Base-by-base conservation (phyloP, 2,797 vertebrate species). In the Aplochiton taeniatus region DNA sequence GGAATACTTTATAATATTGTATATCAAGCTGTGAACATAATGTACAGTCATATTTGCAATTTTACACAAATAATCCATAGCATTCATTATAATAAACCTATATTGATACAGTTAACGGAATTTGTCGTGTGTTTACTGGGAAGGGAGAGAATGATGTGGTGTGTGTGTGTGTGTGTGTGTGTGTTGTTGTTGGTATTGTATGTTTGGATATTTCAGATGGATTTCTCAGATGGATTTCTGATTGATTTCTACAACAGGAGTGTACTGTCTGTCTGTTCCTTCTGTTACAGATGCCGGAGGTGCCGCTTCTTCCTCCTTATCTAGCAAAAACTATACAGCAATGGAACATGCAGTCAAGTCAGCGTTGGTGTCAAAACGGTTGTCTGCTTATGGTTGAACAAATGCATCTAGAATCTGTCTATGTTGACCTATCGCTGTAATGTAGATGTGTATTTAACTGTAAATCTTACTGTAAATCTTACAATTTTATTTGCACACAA, bases 11-110 rank as follows among this genome's bases (percentile, higher is more conserved):
- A 91, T 92, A 90, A 90, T 92, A 90, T 94, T 92, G 18, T 61
- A 93, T 93, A 88, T 91, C 84, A 92, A 95, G 94, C 95, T 97
- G 95, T 97, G 96, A 97, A 94, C 92, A 90, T 93, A 93, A 94
- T 96, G 94, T 96, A 94, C 91, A 95, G 93, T 89, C 88, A 68
- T 88, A 76, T 92, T 81, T 76, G 86, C 79, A 83, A 76, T 87
- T 72, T 85, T 83, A 76, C 90, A 91, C 94, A 73, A 80, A 84
- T 87, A 88, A 85, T 90, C 91, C 86, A 89, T 92, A 93, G 90
- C 91, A 92, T 93, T 94, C 91, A 31, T 31, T 31, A 3, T 2
- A 98, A 96, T 98, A 96, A 95, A 96, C 85, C 70, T 86, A 88
- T 88, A 78, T 66, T 90, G 91, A 85, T 85, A 88, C 78, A 84